Evolutionary conservation across 2,888 invertebrate genomes (phyloP).

Genomic region (Bugulina stolonifera): DNA sequence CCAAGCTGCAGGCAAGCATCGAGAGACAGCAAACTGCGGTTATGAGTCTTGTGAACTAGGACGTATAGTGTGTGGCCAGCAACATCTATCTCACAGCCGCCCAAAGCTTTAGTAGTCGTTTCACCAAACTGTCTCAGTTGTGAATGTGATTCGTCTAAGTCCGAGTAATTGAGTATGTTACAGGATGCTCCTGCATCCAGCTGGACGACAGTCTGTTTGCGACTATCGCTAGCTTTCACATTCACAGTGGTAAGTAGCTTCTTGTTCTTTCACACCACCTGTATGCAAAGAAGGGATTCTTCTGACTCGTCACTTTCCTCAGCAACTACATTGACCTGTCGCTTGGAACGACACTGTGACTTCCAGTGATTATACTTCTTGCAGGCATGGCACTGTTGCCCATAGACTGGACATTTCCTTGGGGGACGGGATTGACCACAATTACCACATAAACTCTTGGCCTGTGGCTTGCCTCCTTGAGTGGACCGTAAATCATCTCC

Average conservation of each 20-base stretch:
- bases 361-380: not conserved
- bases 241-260: not conserved
- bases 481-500: too few species aligned
- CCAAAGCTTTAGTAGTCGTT: too few species aligned
- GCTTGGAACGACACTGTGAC: not conserved
- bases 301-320: constrained; percentile 7
- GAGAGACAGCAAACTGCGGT: constrained; percentile 7
- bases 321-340: not conserved
- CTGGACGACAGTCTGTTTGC: not conserved
- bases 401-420: not conserved
- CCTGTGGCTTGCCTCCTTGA: not conserved
- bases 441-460: too few species aligned
- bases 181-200: constrained; percentile 7
- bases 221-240: not conserved
- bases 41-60: not conserved
- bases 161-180: not conserved
- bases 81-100: not conserved
- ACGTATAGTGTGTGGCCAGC: not conserved
- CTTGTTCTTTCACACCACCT: too few species aligned
- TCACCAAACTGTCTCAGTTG: too few species aligned
- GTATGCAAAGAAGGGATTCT: too few species aligned
- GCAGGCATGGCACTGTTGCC: not conserved
- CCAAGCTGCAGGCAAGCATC: not conserved
- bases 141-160: too few species aligned
- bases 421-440: constrained; percentile 1